phyloP scores from a whole-genome alignment of 1,140 invertebrate genomes.

The Scaptomyza graminum region DNA sequence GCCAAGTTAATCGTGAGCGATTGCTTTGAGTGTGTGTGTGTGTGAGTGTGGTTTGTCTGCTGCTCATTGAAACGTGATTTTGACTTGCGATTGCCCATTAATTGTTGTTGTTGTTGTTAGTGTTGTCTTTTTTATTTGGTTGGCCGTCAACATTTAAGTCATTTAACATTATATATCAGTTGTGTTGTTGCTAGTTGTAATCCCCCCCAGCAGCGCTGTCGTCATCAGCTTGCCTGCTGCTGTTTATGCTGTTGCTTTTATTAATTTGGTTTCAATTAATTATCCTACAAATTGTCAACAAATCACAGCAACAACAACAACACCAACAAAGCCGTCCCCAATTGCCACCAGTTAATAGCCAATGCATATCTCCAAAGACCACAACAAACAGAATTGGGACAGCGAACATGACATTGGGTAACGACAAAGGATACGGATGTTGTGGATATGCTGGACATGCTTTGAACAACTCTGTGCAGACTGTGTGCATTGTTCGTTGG shows the following conservation, averaged over 20 bases:
- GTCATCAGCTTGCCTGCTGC: constrained; percentile 51
- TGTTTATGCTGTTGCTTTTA: constrained; percentile 66
- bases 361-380: constrained; percentile 73
- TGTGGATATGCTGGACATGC: constrained; percentile 15
- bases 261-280: constrained; percentile 78
- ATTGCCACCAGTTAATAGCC: constrained; percentile 63
- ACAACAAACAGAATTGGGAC: constrained; percentile 43
- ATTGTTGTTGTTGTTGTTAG: constrained; percentile 30
- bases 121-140: constrained; percentile 40
- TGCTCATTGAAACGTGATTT: constrained; percentile 70
- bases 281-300: constrained; percentile 79
- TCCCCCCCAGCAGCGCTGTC: constrained; percentile 55
- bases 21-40: constrained; percentile 30
- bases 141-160: constrained; percentile 65
- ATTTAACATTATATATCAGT: constrained; percentile 74
- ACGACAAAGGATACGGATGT: constrained; percentile 30
- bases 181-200: constrained; percentile 65
- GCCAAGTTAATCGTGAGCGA: constrained; percentile 67
- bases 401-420: constrained; percentile 61
- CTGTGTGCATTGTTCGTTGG: constrained; percentile 28
- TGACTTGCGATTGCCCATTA: constrained; percentile 44
- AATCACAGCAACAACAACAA: constrained; percentile 60
- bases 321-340: constrained; percentile 36
- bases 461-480: constrained; percentile 1
- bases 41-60: constrained; percentile 32